Conservation (phyloP, 2,113 vertebrate species). For the Herpailurus yagouaroundi region DNA sequence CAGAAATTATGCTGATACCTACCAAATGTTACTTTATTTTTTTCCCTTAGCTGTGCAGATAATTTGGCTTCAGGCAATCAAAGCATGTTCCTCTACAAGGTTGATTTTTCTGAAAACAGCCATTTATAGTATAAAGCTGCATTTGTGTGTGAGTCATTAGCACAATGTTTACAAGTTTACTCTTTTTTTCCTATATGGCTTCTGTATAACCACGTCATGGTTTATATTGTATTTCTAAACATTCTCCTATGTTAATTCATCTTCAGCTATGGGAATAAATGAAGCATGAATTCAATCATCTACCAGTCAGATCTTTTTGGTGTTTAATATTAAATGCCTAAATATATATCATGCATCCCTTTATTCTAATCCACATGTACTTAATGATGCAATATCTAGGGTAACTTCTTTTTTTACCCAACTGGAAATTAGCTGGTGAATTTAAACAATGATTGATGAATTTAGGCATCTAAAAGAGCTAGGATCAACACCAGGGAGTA, state of each 20-base stretch:
- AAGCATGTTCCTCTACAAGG: conserved; percentile 69
- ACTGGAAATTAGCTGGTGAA: neutral
- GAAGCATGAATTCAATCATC: conserved; percentile 26
- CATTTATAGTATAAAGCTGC: conserved; percentile 49
- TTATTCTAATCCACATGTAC: neutral
- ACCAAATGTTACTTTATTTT: neutral
- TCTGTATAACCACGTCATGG: neutral
- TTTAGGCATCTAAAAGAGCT: neutral
- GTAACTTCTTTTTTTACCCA: neutral
- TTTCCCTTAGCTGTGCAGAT: neutral
- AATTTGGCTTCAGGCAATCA: conserved; percentile 56
- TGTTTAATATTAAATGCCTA: neutral
- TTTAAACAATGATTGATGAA: conserved; percentile 46
- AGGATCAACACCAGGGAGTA: neutral
- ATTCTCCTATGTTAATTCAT: neutral
- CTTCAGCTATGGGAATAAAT: neutral
- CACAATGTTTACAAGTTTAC: neutral
- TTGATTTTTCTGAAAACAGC: conserved; percentile 67
- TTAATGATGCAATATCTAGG: neutral
- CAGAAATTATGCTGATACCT: conserved; percentile 25
- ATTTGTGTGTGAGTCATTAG: conserved; percentile 52
- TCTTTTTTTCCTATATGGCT: neutral
- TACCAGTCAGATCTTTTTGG: neutral
- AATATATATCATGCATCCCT: neutral
- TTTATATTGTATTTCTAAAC: conserved; percentile 49